Conservation (phyloP, 2,888 invertebrate species). For the Entomobrya proxima region DNA sequence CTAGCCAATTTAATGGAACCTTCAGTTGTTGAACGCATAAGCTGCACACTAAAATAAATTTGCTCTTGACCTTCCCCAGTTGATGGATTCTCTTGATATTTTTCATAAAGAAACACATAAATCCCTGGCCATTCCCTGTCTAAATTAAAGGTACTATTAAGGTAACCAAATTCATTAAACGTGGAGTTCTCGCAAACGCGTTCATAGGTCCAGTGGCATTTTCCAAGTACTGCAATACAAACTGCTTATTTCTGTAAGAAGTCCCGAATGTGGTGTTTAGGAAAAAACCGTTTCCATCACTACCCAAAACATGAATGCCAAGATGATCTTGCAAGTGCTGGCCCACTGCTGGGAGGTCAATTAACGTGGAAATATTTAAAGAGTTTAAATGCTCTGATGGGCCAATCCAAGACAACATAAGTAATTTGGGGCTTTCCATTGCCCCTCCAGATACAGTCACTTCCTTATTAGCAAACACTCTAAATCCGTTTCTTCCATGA, state of each 20-base stretch:
- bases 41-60: constrained; percentile 31
- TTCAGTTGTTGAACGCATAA: constrained; percentile 4
- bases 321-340: constrained; percentile 66
- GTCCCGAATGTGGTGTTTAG: constrained; percentile 58
- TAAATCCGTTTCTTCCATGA: constrained; percentile 38
- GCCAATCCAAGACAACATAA: constrained; percentile 63
- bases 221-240: constrained; percentile 35
- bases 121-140: constrained; percentile 58
- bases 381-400: constrained; percentile 48
- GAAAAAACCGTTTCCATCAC: constrained; percentile 6
- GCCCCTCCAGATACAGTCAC: constrained; percentile 50
- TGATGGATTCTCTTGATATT: neutral
- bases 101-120: constrained; percentile 41
- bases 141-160: constrained; percentile 39
- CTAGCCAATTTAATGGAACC: constrained; percentile 58
- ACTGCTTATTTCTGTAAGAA: constrained; percentile 14
- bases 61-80: neutral
- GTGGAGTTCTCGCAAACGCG: constrained; percentile 2
- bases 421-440: constrained; percentile 61
- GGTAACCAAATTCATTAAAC: constrained; percentile 59
- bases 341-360: constrained; percentile 67
- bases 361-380: constrained; percentile 32
- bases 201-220: constrained; percentile 57
- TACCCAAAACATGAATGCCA: constrained; percentile 35
- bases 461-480: constrained; percentile 55